Base-by-base conservation (phyloP, 1,140 invertebrate species). In the Drosophila rhopaloa region DNA sequence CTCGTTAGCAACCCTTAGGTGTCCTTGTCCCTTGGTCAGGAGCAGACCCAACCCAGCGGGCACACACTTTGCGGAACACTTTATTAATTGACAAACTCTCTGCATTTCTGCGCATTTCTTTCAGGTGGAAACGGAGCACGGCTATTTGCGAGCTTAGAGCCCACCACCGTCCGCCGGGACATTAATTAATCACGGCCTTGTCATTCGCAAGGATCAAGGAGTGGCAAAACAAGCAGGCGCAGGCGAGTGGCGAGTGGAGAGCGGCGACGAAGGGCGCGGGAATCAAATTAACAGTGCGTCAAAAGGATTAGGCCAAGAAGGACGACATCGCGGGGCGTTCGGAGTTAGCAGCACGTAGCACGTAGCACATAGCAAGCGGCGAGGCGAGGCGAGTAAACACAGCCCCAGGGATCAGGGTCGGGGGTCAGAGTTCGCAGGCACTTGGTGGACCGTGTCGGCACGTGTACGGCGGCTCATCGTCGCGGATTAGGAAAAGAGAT, bases 111-210 rank as follows among this genome's bases (percentile, higher is more conserved):
- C 55, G 46, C 44, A 57, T 77, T 79, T 56, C 60, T 86, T 86
- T 65, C 79, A 86, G 83, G 62, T 83, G 76, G 59, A 65, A 76
- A 76, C 29, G 14, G 8, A 77, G 76, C 79, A 77, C 59, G 76
- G 82, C 60, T 56, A 82, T 82, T 82, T 79, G 75, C 51, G 51
- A 66, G 57, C 51, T 72, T 81, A 70, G 57, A 74, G 47, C 48
- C 55, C 54, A 54, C 41, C 67, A 66, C 50, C 48, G 38, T 71
- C 70, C 63, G 40, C 44, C 44, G 51, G 57, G 63, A 88, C 76
- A 80, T 83, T 88, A 82, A 83, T 86, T 88, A 88, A 79, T 88
- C 84, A 82, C 70, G 75, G 60, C 41, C 74, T 73, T 81, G 73
- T 67, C 81, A 74, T 68, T 70, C 48, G 32, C 41, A 38, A 62